Percentiles rank a stretch among this genome's conserved stretches.
Conservation (phyloP, 2,797 vertebrate species). For the Helostoma temminkii region DNA sequence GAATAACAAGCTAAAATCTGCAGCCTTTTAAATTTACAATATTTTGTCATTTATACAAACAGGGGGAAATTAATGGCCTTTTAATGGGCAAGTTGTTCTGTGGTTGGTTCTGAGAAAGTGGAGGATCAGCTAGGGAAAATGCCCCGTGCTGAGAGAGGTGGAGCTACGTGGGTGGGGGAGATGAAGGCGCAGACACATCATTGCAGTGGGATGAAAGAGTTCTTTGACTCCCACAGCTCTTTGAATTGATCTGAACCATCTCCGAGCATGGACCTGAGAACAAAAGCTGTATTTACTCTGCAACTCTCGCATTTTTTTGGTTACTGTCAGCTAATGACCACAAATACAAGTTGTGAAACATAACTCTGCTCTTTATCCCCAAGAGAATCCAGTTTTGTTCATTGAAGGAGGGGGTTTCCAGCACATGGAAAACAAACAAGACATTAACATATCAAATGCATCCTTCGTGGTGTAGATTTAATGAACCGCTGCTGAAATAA, state of each 20-base stretch:
- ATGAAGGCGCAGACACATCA: slow-evolving; percentile 54
- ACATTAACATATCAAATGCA: slow-evolving; percentile 63
- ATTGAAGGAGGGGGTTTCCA: background rate
- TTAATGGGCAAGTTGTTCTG: background rate
- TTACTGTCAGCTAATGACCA: slow-evolving; percentile 19
- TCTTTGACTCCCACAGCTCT: slow-evolving; percentile 59
- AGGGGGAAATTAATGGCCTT: background rate
- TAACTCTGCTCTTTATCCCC: background rate
- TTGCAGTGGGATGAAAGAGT: slow-evolving; percentile 60
- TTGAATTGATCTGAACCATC: slow-evolving; percentile 53
- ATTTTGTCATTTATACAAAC: background rate
- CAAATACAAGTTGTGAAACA: slow-evolving; percentile 8
- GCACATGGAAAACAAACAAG: slow-evolving; percentile 42
- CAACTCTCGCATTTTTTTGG: background rate
- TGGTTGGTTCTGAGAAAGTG: background rate
- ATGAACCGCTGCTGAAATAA: slow-evolving; percentile 55
- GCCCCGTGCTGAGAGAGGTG: slow-evolving; percentile 13
- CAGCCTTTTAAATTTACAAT: background rate
- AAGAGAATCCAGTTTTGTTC: slow-evolving; percentile 27
- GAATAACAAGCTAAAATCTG: background rate
- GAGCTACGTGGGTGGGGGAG: slow-evolving; percentile 32
- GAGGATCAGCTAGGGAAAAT: slow-evolving; percentile 18
- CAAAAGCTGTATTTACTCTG: slow-evolving; percentile 35
- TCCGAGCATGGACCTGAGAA: slow-evolving; percentile 11
- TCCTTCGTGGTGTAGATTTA: slow-evolving; percentile 25